Evolutionary conservation across 2,888 invertebrate genomes (phyloP).

Genomic region (Hedychridium roseum): DNA sequence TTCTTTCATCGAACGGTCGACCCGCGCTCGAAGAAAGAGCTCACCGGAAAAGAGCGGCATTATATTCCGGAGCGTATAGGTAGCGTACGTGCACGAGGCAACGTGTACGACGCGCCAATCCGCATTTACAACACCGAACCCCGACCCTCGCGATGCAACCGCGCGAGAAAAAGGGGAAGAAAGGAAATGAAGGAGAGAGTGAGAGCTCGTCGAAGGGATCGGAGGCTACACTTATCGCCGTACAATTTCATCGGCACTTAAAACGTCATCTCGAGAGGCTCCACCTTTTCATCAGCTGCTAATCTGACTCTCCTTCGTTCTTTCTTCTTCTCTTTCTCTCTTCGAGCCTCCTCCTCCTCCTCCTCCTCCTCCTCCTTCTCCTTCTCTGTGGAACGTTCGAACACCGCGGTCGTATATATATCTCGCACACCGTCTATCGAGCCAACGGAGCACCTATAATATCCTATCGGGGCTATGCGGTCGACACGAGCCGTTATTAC

Average conservation of each 20-base stretch:
- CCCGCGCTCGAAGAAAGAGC: too few relatives aligned
- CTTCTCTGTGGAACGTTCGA: conserved; percentile 6
- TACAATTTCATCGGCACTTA: conserved; percentile 58
- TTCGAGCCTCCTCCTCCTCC: conserved; percentile 26
- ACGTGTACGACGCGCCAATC: too few relatives aligned
- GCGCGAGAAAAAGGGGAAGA: not conserved
- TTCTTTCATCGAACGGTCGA: too few relatives aligned
- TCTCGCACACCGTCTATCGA: conserved; percentile 18
- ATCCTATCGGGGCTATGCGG: conserved; percentile 20
- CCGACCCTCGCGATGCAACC: too few relatives aligned
- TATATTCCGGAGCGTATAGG: conserved; percentile 27
- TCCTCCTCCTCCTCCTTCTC: conserved; percentile 13
- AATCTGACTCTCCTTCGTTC: conserved; percentile 38
- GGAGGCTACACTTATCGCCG: conserved; percentile 42
- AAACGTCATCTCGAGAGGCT: conserved; percentile 53
- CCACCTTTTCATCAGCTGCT: conserved; percentile 57
- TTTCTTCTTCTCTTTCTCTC: conserved; percentile 25
- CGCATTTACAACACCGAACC: too few relatives aligned
- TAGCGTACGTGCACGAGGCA: not conserved
- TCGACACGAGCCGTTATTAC: conserved; percentile 22
- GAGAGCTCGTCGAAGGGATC: conserved; percentile 12
- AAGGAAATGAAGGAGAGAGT: not conserved
- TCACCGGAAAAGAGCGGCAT: conserved; percentile 33
- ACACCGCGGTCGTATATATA: conserved; percentile 17
- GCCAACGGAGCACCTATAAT: conserved; percentile 22